Conservation (phyloP, 2,888 invertebrate species). For the Lasius fuliginosus region DNA sequence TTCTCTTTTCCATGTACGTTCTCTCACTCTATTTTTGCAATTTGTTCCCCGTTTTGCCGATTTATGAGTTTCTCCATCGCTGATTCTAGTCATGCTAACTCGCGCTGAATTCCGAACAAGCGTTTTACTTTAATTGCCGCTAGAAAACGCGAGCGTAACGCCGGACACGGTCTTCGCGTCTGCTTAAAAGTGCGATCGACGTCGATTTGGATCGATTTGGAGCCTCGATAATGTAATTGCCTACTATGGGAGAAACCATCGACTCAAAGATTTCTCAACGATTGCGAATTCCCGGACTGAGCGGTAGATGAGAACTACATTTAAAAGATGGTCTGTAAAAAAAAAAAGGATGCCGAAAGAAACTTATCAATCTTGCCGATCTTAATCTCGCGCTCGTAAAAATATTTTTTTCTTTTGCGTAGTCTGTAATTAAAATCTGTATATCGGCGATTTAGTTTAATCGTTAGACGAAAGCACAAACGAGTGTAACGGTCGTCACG, state of each 20-base stretch:
- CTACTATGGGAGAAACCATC: constrained; percentile 34
- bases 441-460: constrained; percentile 16
- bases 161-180: constrained; percentile 50
- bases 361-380: background rate
- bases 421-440: constrained; percentile 6
- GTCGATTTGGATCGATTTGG: constrained; percentile 1
- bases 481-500: constrained; percentile 46
- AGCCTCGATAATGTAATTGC: constrained; percentile 43
- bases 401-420: background rate
- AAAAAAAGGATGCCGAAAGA: background rate
- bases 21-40: background rate
- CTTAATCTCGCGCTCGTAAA: background rate
- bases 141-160: constrained; percentile 45
- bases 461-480: constrained; percentile 10
- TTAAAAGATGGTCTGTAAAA: background rate
- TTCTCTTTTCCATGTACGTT: constrained; percentile 11
- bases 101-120: constrained; percentile 42
- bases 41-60: background rate
- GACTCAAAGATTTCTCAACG: constrained; percentile 10
- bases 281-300: background rate
- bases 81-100: constrained; percentile 39
- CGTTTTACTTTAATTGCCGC: constrained; percentile 63
- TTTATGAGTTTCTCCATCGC: constrained; percentile 59
- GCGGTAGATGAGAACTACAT: background rate
- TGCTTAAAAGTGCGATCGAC: constrained; percentile 23